Percentiles rank a stretch among this genome's conserved stretches.
Conservation (phyloP, 2,888 invertebrate genomes). For the Volucella zonaria region DNA sequence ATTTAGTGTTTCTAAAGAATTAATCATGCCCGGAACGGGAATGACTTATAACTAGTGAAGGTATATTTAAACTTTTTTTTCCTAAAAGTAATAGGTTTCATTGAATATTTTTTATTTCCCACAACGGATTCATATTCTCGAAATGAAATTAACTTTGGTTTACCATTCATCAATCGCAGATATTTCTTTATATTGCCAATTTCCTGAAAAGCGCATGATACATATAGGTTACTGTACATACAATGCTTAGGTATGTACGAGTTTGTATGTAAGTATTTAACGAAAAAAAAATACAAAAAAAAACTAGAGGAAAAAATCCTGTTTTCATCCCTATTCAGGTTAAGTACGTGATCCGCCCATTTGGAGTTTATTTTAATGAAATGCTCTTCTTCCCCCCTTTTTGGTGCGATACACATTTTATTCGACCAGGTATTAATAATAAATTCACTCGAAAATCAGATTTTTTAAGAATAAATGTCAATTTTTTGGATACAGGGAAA, state of each 20-base stretch:
- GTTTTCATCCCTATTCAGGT: conserved; percentile 64
- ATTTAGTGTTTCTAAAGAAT: no score
- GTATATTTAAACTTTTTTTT: no score
- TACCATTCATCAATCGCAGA: no score
- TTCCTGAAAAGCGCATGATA: no score
- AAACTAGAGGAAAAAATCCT: conserved; percentile 31
- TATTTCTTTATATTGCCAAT: no score
- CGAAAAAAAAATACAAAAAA: conserved; percentile 17
- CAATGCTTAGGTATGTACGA: background rate
- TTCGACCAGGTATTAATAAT: conserved; percentile 64
- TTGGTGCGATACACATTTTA: conserved; percentile 61
- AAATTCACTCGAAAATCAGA: conserved; percentile 45
- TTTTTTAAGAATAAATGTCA: conserved; percentile 67
- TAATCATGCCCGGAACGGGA: no score
- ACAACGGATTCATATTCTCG: no score
- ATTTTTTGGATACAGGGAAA: conserved; percentile 36
- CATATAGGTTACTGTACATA: background rate
- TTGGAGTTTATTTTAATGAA: conserved; percentile 72
- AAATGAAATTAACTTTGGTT: no score
- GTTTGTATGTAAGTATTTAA: conserved; percentile 12
- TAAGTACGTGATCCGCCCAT: conserved; percentile 64
- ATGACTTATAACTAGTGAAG: no score
- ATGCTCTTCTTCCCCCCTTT: conserved; percentile 66
- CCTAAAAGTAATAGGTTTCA: no score
- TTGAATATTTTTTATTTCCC: no score